These are phyloP conservation scores for Siniperca knerii DNA, from an alignment of 2,113 vertebrate species.

Conservation along the genomic window DNA sequence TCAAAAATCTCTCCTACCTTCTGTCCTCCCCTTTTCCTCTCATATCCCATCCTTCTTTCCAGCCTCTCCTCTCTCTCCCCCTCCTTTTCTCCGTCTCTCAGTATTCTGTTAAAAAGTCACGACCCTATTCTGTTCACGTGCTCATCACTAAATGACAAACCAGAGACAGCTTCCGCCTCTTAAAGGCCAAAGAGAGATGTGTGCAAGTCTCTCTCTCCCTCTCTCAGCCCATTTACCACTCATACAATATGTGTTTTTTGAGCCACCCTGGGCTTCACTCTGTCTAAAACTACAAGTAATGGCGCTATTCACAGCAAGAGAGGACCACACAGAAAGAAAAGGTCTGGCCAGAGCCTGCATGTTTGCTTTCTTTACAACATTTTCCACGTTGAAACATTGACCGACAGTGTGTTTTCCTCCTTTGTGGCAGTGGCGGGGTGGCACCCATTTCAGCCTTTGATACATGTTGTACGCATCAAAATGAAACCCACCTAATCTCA, in stretches of 20 bases:
- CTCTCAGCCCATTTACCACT: conserved; percentile 66
- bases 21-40: background rate
- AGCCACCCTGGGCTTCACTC: conserved; percentile 50
- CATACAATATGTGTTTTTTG: conserved; percentile 58
- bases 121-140: conserved; percentile 73
- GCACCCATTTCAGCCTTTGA: conserved; percentile 49
- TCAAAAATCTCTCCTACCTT: background rate
- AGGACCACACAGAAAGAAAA: conserved; percentile 54
- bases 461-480: conserved; percentile 29
- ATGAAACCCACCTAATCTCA: conserved; percentile 47
- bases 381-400: conserved; percentile 36
- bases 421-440: conserved; percentile 1
- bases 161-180: conserved; percentile 72
- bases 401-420: background rate
- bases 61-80: background rate
- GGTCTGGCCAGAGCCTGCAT: conserved; percentile 11
- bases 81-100: background rate
- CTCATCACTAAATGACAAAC: conserved; percentile 80
- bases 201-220: conserved; percentile 58
- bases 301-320: conserved; percentile 44
- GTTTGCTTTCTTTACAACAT: conserved; percentile 29
- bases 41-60: background rate
- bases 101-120: conserved; percentile 61
- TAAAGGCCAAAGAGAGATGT: conserved; percentile 76
- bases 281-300: conserved; percentile 67